These are phyloP conservation scores for Melitaea cinxia DNA, from an alignment of 1,140 invertebrate genomes.

Conservation along the genomic window DNA sequence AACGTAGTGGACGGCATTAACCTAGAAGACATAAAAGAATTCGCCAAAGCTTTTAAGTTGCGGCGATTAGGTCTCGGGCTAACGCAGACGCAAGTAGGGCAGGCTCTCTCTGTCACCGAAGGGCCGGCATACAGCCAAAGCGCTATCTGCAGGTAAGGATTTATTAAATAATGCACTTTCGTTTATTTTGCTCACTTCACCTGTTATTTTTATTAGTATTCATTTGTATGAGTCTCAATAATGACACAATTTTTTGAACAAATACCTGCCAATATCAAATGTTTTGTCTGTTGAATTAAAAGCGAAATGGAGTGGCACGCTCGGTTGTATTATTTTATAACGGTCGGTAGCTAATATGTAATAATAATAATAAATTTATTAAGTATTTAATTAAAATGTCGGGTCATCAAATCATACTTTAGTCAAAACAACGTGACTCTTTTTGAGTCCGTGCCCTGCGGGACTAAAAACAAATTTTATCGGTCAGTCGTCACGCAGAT, in stretches of 20 bases:
- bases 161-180: not conserved
- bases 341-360: too few species aligned
- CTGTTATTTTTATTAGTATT: conserved; percentile 4
- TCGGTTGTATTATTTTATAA: conserved; percentile 35
- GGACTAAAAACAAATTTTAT: conserved; percentile 39
- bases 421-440: conserved; percentile 36
- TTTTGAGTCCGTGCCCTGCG: conserved; percentile 31
- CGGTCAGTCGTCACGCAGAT: conserved; percentile 61
- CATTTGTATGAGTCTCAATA: not conserved
- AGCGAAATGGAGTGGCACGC: conserved; percentile 67
- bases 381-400: not conserved
- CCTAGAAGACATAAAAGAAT: conserved; percentile 98
- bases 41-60: conserved; percentile 98
- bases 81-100: conserved; percentile 97
- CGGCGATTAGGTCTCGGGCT: conserved; percentile 95
- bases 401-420: not conserved
- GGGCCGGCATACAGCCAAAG: conserved; percentile 99
- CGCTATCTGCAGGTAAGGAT: conserved; percentile 96
- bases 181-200: conserved; percentile 3
- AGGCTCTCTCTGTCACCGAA: conserved; percentile 96
- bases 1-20: conserved; percentile 98
- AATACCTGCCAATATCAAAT: conserved; percentile 6
- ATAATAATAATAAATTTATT: not conserved
- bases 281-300: conserved; percentile 6
- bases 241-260: not conserved